Evolutionary conservation across 2,797 vertebrate species (phyloP), one percentile per base, ranked within the genome.

Genomic region (Ctenopoma multispine): DNA sequence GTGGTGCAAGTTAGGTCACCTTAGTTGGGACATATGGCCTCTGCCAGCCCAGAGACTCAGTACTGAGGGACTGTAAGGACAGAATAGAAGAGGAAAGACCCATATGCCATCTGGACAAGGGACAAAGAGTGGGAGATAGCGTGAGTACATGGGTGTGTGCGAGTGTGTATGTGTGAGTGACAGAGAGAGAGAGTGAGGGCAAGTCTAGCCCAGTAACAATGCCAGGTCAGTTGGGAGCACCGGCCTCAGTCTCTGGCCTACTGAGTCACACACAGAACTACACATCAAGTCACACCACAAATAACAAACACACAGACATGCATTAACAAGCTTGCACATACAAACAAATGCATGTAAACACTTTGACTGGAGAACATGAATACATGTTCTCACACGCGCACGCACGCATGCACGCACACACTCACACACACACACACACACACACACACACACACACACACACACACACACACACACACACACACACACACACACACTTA

Each of bases 61-160:
- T 50, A 66, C 74, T 80, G 62, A 77, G 81, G 80, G 83, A 87
- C 78, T 60, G 68, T 3, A 43, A 87, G 87, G 83, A 89, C 83
- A 61, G 69, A 81, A 74, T 21, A 83, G 75, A 69, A 72, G 57
- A 82, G 75, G 71, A 72, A 77, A 84, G 67, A 75, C 74, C 81
- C 54, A 86, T 69, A 72, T 69, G 82, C 82, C 88, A 91, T 90
- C 88, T 93, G 89, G 85, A 84, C 83, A 40, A 65, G 79, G 81
- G 87, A 87, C 82, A 86, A 68, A 82, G 72, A 78, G 62, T 51
- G 55, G 43, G 58, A 60, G 29, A 81, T 73, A 57, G 51, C 48
- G 73, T 46, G 51, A 78, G 63, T 17, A 21, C 14, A 41, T 15
- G 40, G 40, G 14, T 41, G 7, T 67, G 60, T 60, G 62, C 53